Evolutionary conservation across 2,113 vertebrate species (phyloP).

Genomic region (Xyrauchen texanus): DNA sequence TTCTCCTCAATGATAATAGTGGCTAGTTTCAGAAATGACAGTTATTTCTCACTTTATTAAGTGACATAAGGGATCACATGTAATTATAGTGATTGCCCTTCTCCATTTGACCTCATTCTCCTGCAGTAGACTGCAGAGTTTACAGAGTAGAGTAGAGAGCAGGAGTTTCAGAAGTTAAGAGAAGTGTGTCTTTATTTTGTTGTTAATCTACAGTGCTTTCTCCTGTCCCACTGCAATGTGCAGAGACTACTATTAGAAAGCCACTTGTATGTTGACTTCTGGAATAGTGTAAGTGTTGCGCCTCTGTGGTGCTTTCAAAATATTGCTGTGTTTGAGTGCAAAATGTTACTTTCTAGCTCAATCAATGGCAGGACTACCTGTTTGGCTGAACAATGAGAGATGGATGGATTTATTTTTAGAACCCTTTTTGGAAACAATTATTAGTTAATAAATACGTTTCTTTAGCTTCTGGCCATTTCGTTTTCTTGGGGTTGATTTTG

Average conservation of each 20-base stretch:
- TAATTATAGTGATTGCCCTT: conserved; percentile 50
- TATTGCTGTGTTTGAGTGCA: no score
- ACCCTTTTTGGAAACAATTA: no score
- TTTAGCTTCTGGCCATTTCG: no score
- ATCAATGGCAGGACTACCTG: no score
- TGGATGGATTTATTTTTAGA: no score
- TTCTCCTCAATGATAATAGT: conserved; percentile 38
- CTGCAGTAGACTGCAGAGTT: conserved; percentile 20
- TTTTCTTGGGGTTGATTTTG: no score
- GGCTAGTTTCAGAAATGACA: conserved; percentile 53
- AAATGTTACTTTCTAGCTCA: no score
- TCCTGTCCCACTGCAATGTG: neutral
- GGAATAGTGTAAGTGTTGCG: no score
- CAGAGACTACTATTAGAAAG: neutral
- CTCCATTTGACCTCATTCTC: conserved; percentile 16
- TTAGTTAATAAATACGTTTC: no score
- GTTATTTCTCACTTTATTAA: conserved; percentile 55
- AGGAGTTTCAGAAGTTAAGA: neutral
- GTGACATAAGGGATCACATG: conserved; percentile 46
- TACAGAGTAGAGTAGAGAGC: no score
- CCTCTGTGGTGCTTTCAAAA: neutral
- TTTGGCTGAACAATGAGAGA: no score
- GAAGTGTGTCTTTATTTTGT: neutral
- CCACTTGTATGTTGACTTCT: neutral
- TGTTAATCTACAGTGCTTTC: neutral